These are phyloP conservation scores for Mantis religiosa DNA, from an alignment of 2,888 invertebrate species.

Conservation along the genomic window DNA sequence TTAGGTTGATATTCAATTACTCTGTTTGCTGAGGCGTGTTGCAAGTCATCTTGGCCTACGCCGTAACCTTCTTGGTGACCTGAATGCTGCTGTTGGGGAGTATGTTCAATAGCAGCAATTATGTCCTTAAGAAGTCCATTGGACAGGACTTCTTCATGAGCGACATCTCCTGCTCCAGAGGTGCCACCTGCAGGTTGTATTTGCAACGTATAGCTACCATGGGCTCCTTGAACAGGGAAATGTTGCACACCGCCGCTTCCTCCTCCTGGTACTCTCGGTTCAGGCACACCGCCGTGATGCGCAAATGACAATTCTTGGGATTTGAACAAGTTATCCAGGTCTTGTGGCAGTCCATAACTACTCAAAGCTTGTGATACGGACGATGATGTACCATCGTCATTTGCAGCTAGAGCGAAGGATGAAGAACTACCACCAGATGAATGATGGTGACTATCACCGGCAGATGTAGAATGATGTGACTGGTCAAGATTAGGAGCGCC, in stretches of 20 bases:
- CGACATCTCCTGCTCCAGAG: slow-evolving; percentile 48
- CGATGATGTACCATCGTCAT: background rate
- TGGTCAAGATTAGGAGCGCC: background rate
- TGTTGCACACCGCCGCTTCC: slow-evolving; percentile 37
- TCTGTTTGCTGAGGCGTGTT: slow-evolving; percentile 15
- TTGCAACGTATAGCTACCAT: slow-evolving; percentile 68
- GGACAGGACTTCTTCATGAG: slow-evolving; percentile 73
- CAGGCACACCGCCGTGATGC: background rate
- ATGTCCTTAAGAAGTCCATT: slow-evolving; percentile 77
- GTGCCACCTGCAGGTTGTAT: slow-evolving; percentile 64
- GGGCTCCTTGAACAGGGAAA: slow-evolving; percentile 49
- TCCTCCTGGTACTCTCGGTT: background rate
- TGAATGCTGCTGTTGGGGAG: slow-evolving; percentile 39
- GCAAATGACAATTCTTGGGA: background rate
- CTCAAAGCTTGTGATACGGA: slow-evolving; percentile 3
- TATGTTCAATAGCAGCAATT: slow-evolving; percentile 75
- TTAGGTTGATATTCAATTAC: background rate
- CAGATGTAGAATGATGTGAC: background rate
- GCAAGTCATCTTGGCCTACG: slow-evolving; percentile 7
- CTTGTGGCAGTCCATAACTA: background rate
- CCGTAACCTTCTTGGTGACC: slow-evolving; percentile 12
- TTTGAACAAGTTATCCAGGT: background rate
- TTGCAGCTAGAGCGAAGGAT: slow-evolving; percentile 21
- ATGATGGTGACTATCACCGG: background rate
- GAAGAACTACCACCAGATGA: background rate